Percentiles rank a stretch among this genome's conserved stretches.
phyloP scores from a whole-genome alignment of 2,888 invertebrate genomes.

The Ochropleura leucogaster region DNA sequence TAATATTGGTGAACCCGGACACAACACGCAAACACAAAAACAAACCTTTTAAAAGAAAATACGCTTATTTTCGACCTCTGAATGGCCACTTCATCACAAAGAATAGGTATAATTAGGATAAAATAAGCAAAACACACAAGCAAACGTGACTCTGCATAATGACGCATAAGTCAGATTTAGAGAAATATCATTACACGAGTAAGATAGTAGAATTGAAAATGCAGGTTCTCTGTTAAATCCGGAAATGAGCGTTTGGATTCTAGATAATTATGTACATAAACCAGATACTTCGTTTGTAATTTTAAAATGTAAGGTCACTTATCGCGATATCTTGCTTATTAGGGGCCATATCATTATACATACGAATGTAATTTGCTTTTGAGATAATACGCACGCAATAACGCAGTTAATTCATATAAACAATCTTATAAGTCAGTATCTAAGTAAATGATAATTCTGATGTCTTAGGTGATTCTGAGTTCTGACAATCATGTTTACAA shows the following conservation, averaged over 20 bases:
- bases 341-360: not conserved
- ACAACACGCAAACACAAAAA: not conserved
- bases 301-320: conserved; percentile 7
- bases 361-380: conserved; percentile 4
- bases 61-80: not conserved
- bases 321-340: conserved; percentile 7
- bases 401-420: not conserved
- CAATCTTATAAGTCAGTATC: not conserved
- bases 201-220: not conserved
- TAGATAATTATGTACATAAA: not conserved
- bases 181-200: not conserved
- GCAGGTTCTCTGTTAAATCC: not conserved
- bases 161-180: conserved; percentile 17
- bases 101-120: not conserved
- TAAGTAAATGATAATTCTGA: not conserved
- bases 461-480: not conserved
- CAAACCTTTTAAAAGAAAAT: not conserved
- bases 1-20: not conserved
- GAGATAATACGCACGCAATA: not conserved
- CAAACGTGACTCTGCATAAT: conserved; percentile 19
- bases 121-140: conserved; percentile 18
- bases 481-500: not conserved
- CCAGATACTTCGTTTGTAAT: not conserved
- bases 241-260: not conserved
- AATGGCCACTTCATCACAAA: not conserved